Base-by-base conservation (phyloP, 1,140 invertebrate species). In the Parasteatoda tepidariorum region DNA sequence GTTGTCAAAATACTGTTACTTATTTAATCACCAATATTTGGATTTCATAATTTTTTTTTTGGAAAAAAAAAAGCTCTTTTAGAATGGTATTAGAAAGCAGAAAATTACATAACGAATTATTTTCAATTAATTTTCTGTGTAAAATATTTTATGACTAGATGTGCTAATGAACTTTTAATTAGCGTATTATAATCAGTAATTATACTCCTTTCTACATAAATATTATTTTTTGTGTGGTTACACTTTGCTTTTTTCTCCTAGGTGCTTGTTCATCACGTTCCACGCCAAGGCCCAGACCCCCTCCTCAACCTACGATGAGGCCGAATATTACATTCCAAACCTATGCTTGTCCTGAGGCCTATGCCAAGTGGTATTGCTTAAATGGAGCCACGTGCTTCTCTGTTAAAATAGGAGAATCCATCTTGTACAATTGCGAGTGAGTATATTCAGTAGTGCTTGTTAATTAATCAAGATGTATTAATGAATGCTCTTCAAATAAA, bases 271-370 rank as follows among this genome's bases (percentile, higher is more conserved):
- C 94, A 88, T 94, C 94, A 88, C 92, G 94, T 87, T 94, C 94
- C 71, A 94, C 94, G 85, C 94, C 94, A 84, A 95, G 94, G 57
- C 84, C 84, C 13, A 31, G 84, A 68, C 79, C 84, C 1, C 79
- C 84, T 3, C 79, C 84, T n/a, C 57, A 64, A 13, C 41, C 84
- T 18, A 94, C 94, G 87, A 92, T 94, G 86, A 91, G 95, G 87
- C 94, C 95, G 85, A 97, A 97, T 90, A 94, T 97, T 90, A 97
- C 96, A 92, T 97, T 97, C 93, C 95, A 95, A 89, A 96, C 94
- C 88, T 96, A 95, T 91, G 93, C 94, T 88, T 97, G 96, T 91
- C 95, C 95, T 87, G 93, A 93, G 83, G 93, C 93, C 88, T 97
- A 97, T 90, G 95, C 94, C 88, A 93, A 94, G 88, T 96, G 94